phyloP scores from a whole-genome alignment of 2,888 invertebrate genomes.

The Aplocera efformata region DNA sequence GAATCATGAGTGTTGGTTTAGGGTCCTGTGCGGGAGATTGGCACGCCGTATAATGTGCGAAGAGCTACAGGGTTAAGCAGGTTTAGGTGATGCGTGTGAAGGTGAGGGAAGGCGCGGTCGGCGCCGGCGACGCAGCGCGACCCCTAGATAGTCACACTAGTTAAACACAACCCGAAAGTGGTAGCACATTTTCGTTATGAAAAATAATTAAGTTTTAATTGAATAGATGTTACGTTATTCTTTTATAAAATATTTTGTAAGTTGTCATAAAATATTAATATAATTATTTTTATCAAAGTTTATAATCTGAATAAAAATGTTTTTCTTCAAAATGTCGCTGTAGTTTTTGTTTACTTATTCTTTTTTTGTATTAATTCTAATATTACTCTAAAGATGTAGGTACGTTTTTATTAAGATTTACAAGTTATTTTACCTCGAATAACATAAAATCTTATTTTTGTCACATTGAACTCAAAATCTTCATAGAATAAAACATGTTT shows the following conservation, averaged over 20 bases:
- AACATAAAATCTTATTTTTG: too few relatives aligned
- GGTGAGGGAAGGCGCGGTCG: constrained; percentile 2
- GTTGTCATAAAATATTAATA: constrained; percentile 81
- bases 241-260: constrained; percentile 80
- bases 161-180: constrained; percentile 75
- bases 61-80: constrained; percentile 12
- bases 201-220: constrained; percentile 74
- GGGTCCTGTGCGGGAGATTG: too few relatives aligned
- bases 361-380: too few relatives aligned
- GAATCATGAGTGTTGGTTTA: too few relatives aligned
- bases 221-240: constrained; percentile 80
- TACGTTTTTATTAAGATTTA: too few relatives aligned
- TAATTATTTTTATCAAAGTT: constrained; percentile 82
- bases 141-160: constrained; percentile 71
- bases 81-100: constrained; percentile 23
- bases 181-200: constrained; percentile 75
- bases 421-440: too few relatives aligned
- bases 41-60: too few relatives aligned
- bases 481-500: too few relatives aligned
- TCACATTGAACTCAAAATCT: too few relatives aligned
- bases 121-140: constrained; percentile 29
- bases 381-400: too few relatives aligned
- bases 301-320: constrained; percentile 82
- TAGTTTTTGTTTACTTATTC: constrained; percentile 44
- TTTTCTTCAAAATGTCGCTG: constrained; percentile 75